Evolutionary conservation across 2,888 invertebrate genomes (phyloP), one percentile per base, ranked within the genome.

Genomic region (Dryocosmus kuriphilus): DNA sequence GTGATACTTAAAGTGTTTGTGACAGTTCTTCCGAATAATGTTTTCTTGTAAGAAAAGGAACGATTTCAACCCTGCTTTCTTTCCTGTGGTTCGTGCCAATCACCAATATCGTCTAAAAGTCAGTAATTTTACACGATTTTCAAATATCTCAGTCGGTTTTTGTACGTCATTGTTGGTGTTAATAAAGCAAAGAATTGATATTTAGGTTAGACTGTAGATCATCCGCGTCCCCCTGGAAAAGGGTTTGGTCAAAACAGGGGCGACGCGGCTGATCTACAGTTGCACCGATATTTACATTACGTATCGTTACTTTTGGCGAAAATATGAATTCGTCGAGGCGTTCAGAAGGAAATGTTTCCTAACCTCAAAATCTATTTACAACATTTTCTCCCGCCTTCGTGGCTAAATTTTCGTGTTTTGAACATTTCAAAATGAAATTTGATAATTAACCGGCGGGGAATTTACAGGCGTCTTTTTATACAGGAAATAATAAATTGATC

Each of bases 61-160:
- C 30, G 71, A 32, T 46, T 41, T 46, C 67, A 46, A 41, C 9
- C 67, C 46, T 67, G 67, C 9, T 4, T 27, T 46, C n/a, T 8
- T 67, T 67, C 67, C 67, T 16, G 4, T 67, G n/a, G 67, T 67
- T 67, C 67, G 24, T 67, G 41, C 67, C 67, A 67, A 67, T 46
- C 19, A 27, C 22, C 7, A 9, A 8, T 4, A 8, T 9, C 11
- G 3, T n/a, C 2, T 51, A 9, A 16, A 16, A 51, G 51, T 24
- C 7, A 27, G 41, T 67, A 16, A 46, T 22, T 38, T 65, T 67
- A 24, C 46, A 14, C 14, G 19, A 65, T 14, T 41, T 65, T 65
- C 38, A 24, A 65, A 65, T 38, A 22, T 55, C 9, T 9, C 2
- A 8, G 2, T 9, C 3, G n/a, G 2, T 14, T 41, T 24, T 65